Conservation (phyloP, 2,888 invertebrate genomes). For the Drosophila affinis region DNA sequence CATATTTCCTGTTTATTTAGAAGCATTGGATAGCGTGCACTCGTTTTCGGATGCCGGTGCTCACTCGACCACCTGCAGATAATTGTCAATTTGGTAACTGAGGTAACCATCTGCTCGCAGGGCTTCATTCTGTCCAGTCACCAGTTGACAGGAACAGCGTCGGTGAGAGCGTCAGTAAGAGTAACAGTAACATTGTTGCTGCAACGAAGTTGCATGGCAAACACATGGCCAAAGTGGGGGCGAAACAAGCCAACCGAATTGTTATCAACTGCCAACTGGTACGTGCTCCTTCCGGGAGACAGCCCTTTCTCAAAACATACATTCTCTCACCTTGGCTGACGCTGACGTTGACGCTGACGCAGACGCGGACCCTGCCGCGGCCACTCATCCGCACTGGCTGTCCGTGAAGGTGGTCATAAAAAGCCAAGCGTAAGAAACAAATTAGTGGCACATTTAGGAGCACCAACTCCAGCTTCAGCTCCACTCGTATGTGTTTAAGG, state of each 20-base stretch:
- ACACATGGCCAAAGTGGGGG: slow-evolving; percentile 32
- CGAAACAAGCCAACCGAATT: slow-evolving; percentile 34
- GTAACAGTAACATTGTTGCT: background rate
- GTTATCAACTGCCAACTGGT: slow-evolving; percentile 55
- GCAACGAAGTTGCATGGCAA: background rate
- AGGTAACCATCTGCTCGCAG: slow-evolving; percentile 5
- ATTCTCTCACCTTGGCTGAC: slow-evolving; percentile 11
- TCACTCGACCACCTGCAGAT: slow-evolving; percentile 9
- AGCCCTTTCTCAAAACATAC: background rate
- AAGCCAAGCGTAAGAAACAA: slow-evolving; percentile 31
- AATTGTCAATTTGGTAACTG: slow-evolving; percentile 32
- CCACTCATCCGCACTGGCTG: slow-evolving; percentile 2
- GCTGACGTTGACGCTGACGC: background rate
- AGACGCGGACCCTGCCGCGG: too few species aligned
- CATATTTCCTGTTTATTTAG: too few species aligned
- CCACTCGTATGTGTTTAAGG: slow-evolving; percentile 32
- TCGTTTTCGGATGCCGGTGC: background rate
- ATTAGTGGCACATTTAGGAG: slow-evolving; percentile 53
- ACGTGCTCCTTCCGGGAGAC: slow-evolving; percentile 31
- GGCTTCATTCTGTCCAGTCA: slow-evolving; percentile 7
- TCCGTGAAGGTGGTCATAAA: slow-evolving; percentile 55
- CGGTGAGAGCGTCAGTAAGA: too few species aligned
- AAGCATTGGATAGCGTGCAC: background rate
- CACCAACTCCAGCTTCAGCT: slow-evolving; percentile 43
- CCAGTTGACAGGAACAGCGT: slow-evolving; percentile 14